These are phyloP conservation scores for Drusus annulatus DNA, from an alignment of 1,140 invertebrate species.

Conservation along the genomic window DNA sequence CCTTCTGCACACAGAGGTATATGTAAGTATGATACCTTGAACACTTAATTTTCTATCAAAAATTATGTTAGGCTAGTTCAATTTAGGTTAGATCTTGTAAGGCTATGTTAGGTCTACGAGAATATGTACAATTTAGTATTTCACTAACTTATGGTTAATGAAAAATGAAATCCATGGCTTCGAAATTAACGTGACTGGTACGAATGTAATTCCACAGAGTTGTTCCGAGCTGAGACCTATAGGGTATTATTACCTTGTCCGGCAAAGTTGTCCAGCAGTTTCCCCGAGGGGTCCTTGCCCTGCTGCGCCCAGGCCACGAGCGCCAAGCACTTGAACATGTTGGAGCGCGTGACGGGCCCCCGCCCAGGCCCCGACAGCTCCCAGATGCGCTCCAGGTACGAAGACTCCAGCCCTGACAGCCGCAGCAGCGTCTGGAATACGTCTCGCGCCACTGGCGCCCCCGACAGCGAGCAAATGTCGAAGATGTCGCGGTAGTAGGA, in stretches of 20 bases:
- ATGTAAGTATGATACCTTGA: no score
- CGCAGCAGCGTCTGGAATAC: conserved; percentile 71
- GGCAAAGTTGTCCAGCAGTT: conserved; percentile 77
- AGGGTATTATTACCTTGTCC: conserved; percentile 72
- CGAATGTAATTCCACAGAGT: no score
- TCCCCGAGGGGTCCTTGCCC: conserved; percentile 78
- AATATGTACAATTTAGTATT: no score
- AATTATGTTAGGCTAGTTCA: no score
- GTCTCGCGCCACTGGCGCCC: conserved; percentile 44
- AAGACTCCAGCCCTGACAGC: conserved; percentile 75
- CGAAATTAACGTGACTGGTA: no score
- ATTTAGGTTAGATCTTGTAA: no score
- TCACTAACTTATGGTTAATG: no score
- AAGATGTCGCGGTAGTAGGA: conserved; percentile 56
- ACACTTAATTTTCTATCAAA: no score
- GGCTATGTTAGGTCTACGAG: no score
- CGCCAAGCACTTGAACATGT: conserved; percentile 79
- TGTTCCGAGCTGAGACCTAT: no score
- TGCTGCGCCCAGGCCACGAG: conserved; percentile 80
- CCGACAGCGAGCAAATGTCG: conserved; percentile 54
- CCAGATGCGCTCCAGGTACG: conserved; percentile 77
- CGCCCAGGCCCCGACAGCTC: conserved; percentile 76
- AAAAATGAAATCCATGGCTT: no score
- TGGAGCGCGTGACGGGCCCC: conserved; percentile 73
- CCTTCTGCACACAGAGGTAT: no score